These are phyloP conservation scores for Aurelia sp. DNA, from an alignment of 30 jellyfish, hydroid and myxozoan species.

Conservation along the genomic window DNA sequence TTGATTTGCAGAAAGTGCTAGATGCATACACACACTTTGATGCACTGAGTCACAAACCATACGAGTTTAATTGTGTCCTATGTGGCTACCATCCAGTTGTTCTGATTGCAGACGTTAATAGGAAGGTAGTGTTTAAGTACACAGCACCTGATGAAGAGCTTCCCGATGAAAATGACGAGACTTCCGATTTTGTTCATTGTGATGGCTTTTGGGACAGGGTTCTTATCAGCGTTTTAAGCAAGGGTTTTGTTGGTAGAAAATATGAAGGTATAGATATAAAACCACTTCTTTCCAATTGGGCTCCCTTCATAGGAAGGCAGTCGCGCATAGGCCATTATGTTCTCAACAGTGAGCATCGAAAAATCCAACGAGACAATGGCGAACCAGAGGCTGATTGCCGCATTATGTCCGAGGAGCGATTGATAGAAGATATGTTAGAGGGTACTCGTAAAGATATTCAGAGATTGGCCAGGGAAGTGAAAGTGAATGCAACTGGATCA, in stretches of 20 bases:
- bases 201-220: not conserved
- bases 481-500: slow-evolving; percentile 30
- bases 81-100: slow-evolving; percentile 23
- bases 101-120: not conserved
- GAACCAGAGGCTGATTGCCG: slow-evolving; percentile 42
- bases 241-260: slow-evolving; percentile 8
- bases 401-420: slow-evolving; percentile 37
- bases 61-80: not conserved
- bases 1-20: slow-evolving; percentile 8
- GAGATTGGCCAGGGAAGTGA: slow-evolving; percentile 27
- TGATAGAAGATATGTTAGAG: slow-evolving; percentile 14
- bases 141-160: not conserved
- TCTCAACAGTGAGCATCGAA: slow-evolving; percentile 48
- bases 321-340: slow-evolving; percentile 2
- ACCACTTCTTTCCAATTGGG: slow-evolving; percentile 32
- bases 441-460: not conserved
- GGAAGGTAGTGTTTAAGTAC: slow-evolving; percentile 28
- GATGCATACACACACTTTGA: slow-evolving; percentile 40
- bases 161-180: slow-evolving; percentile 10
- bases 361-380: slow-evolving; percentile 15
- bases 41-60: slow-evolving; percentile 17
- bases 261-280: not conserved
- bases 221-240: not conserved
- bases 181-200: slow-evolving; percentile 19
- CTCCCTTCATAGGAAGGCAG: slow-evolving; percentile 42